Percentiles rank a stretch among this genome's conserved stretches.
These are phyloP conservation scores for Erebia ligea DNA, from an alignment of 2,888 invertebrate genomes.

Conservation along the genomic window DNA sequence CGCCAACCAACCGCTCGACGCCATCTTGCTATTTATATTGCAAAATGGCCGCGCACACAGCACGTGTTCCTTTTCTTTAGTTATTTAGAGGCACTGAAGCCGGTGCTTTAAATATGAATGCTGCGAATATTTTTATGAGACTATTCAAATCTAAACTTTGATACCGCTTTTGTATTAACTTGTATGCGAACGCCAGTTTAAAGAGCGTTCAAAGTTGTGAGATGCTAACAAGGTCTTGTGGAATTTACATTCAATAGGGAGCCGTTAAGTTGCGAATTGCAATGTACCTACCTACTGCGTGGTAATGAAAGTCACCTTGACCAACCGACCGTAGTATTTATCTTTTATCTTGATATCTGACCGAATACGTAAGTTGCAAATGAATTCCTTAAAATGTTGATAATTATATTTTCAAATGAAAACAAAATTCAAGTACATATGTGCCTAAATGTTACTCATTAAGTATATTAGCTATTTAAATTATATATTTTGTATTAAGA, in stretches of 20 bases:
- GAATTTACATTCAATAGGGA: constrained; percentile 78
- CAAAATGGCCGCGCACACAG: constrained; percentile 76
- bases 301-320: constrained; percentile 76
- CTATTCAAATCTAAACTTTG: constrained; percentile 6
- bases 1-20: constrained; percentile 74
- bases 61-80: constrained; percentile 74
- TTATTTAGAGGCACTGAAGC: constrained; percentile 57
- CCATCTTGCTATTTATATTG: constrained; percentile 81
- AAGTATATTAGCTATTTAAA: no score
- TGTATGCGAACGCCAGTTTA: not conserved
- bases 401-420: not conserved
- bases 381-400: constrained; percentile 32
- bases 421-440: not conserved
- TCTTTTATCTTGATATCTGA: constrained; percentile 56
- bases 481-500: no score
- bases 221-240: constrained; percentile 58
- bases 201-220: constrained; percentile 13
- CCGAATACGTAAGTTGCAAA: constrained; percentile 41
- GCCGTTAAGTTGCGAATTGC: constrained; percentile 64
- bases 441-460: not conserved
- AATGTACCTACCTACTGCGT: constrained; percentile 55
- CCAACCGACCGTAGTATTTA: constrained; percentile 58
- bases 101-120: constrained; percentile 20
- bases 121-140: constrained; percentile 10
- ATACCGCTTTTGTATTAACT: constrained; percentile 8